phyloP scores from a whole-genome alignment of 2,888 invertebrate species.

The Palloptera scutellata region DNA sequence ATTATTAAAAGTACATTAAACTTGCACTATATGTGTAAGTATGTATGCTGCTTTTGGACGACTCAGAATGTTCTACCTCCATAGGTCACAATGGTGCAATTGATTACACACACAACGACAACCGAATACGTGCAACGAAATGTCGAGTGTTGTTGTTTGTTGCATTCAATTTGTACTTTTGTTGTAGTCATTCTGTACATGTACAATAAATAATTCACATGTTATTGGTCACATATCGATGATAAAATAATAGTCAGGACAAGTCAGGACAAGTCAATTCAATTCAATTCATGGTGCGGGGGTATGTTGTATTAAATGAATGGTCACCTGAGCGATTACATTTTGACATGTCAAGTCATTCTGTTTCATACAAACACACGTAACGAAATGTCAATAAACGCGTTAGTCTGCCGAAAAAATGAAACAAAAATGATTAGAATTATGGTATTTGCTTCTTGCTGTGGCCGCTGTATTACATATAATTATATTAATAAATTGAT shows the following conservation, averaged over 20 bases:
- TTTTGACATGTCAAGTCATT: constrained; percentile 6
- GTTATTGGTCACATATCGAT: constrained; percentile 23
- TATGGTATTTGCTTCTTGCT: too few species aligned
- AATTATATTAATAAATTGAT: too few species aligned
- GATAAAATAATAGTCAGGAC: constrained; percentile 15
- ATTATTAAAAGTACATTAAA: constrained; percentile 60
- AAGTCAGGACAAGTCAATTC: not conserved
- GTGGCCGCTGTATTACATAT: too few species aligned
- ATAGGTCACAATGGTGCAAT: constrained; percentile 48
- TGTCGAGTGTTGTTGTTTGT: not conserved
- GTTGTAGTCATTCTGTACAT: constrained; percentile 21
- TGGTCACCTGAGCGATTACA: constrained; percentile 27
- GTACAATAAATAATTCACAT: constrained; percentile 30
- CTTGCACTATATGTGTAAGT: constrained; percentile 41
- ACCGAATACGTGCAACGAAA: too few species aligned
- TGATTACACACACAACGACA: constrained; percentile 42
- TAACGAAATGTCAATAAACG: constrained; percentile 25
- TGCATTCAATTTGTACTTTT: not conserved
- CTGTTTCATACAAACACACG: too few species aligned
- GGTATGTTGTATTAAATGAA: constrained; percentile 16
- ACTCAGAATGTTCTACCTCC: not conserved
- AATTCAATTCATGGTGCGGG: not conserved
- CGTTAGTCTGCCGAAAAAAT: constrained; percentile 20
- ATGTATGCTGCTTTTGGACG: constrained; percentile 9
- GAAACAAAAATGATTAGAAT: not conserved